phyloP scores from a whole-genome alignment of 1,140 invertebrate genomes.

The Procambarus virginalis region DNA sequence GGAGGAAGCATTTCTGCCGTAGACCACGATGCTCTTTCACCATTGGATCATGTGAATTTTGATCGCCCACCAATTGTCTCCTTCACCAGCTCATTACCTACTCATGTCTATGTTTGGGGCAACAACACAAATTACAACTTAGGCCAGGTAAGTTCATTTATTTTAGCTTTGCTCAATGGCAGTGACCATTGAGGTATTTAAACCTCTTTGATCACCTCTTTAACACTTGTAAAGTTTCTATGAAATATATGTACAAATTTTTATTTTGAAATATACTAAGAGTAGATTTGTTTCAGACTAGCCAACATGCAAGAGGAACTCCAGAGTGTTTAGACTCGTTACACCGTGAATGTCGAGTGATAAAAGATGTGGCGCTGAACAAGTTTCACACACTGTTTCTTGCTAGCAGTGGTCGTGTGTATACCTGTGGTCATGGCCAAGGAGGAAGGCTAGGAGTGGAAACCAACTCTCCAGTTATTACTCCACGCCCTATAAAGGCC shows the following conservation, averaged over 20 bases:
- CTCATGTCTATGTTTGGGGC: constrained; percentile 50
- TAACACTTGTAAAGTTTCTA: no score
- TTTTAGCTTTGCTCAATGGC: no score
- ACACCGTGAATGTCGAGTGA: constrained; percentile 31
- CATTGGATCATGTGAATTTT: constrained; percentile 54
- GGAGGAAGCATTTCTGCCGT: constrained; percentile 29
- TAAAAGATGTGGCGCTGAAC: constrained; percentile 37
- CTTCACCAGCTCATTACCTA: constrained; percentile 28
- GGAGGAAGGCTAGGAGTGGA: constrained; percentile 51
- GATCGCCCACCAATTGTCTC: constrained; percentile 23
- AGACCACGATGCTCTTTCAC: constrained; percentile 53
- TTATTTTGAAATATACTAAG: neutral
- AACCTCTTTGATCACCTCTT: no score
- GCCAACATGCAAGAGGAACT: constrained; percentile 28
- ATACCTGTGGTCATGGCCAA: constrained; percentile 54
- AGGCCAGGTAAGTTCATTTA: constrained; percentile 36
- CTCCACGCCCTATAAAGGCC: constrained; percentile 35
- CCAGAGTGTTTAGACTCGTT: constrained; percentile 50
- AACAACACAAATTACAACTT: constrained; percentile 56
- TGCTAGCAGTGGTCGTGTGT: constrained; percentile 43
- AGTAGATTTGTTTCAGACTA: constrained; percentile 10
- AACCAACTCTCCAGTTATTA: constrained; percentile 37
- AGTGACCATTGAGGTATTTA: no score
- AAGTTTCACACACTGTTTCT: constrained; percentile 58
- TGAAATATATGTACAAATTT: neutral